A percentile compares a stretch with the other conserved stretches of the same genome.
These are phyloP conservation scores for Rana temporaria DNA, from an alignment of 2,113 vertebrate genomes.

Conservation along the genomic window DNA sequence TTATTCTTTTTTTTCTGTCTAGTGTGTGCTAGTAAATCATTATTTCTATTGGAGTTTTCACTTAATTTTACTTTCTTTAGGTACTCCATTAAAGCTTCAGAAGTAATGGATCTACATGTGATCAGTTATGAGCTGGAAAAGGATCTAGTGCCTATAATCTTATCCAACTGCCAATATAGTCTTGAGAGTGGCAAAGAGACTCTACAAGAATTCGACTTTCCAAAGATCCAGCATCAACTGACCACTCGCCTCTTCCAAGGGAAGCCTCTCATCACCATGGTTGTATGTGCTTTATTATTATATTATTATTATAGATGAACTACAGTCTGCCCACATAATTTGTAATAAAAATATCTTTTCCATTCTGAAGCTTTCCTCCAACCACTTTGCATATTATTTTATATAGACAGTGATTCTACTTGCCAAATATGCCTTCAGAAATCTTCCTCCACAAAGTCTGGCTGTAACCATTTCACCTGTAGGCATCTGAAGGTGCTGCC, in stretches of 20 bases:
- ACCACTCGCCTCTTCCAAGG: conserved; percentile 85
- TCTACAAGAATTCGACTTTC: conserved; percentile 83
- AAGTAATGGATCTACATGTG: conserved; percentile 88
- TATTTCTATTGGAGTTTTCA: too few species aligned
- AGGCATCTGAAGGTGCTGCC: too few species aligned
- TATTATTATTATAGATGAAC: too few species aligned
- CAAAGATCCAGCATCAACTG: conserved; percentile 90
- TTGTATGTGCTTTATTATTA: conserved; percentile 68
- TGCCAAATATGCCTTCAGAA: too few species aligned
- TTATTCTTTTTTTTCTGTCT: not conserved
- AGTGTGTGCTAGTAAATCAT: too few species aligned
- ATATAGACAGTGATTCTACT: too few species aligned
- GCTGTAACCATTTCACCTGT: too few species aligned
- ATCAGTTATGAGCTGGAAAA: conserved; percentile 87
- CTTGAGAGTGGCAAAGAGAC: conserved; percentile 85
- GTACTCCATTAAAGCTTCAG: conserved; percentile 82
- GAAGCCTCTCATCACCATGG: conserved; percentile 83
- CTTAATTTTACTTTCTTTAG: conserved; percentile 65
- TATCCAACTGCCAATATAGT: conserved; percentile 92
- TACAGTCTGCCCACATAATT: too few species aligned
- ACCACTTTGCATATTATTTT: too few species aligned
- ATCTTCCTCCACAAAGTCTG: too few species aligned
- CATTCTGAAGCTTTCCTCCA: too few species aligned
- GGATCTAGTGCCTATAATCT: conserved; percentile 86
- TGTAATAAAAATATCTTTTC: too few species aligned